Evolutionary conservation across 2,113 vertebrate species (phyloP).

Genomic region (Cochlearius cochlearius): DNA sequence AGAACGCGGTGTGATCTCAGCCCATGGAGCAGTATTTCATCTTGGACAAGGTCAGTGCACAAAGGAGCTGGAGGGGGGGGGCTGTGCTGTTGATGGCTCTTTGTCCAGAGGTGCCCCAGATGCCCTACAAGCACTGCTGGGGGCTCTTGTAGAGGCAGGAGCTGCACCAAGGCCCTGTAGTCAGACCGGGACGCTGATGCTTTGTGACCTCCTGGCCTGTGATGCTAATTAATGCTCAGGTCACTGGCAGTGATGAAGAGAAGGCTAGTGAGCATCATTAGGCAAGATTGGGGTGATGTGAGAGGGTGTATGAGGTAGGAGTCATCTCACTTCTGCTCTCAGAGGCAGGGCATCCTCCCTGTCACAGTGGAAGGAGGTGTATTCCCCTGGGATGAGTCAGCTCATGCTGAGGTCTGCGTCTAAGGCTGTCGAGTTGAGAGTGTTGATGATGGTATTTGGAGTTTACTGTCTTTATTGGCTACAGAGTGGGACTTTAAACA

Average conservation of each 20-base stretch:
- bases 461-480: neutral
- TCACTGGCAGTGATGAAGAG: neutral
- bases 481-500: neutral
- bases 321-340: neutral
- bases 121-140: neutral
- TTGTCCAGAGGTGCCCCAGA: neutral
- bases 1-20: neutral
- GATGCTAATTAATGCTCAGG: neutral
- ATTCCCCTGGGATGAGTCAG: neutral
- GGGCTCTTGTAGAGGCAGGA: neutral
- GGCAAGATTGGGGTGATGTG: neutral
- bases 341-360: neutral
- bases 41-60: neutral
- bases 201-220: neutral
- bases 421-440: neutral
- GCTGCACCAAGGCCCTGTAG: neutral
- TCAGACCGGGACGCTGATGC: neutral
- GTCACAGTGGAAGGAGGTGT: neutral
- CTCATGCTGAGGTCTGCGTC: neutral
- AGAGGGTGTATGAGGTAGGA: neutral
- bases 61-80: neutral
- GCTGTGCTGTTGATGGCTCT: neutral
- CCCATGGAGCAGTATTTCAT: neutral
- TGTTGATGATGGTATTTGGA: neutral
- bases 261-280: neutral